Conservation (phyloP, 2,888 invertebrate species). For the Clusia tigrina region DNA sequence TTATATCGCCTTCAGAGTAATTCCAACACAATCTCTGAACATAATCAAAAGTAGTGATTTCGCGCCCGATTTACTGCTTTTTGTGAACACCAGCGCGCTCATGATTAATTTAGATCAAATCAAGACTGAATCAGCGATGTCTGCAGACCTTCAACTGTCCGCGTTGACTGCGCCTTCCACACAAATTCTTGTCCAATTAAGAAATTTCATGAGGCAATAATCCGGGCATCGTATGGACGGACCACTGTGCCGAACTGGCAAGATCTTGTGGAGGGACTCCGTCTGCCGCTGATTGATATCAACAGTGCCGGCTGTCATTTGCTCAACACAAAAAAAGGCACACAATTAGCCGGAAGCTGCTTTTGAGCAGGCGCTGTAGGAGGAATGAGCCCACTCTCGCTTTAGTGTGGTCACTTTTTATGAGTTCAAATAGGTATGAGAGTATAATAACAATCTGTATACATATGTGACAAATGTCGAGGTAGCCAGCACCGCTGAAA, state of each 20-base stretch:
- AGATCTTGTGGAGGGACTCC: constrained; percentile 44
- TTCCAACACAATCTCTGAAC: not conserved
- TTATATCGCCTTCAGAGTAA: too few relatives aligned
- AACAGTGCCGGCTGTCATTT: constrained; percentile 42
- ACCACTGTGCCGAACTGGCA: constrained; percentile 32
- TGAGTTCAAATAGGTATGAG: not conserved
- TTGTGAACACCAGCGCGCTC: constrained; percentile 40
- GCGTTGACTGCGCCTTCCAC: constrained; percentile 35
- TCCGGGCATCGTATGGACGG: not conserved
- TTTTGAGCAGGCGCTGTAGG: constrained; percentile 34
- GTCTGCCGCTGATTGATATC: constrained; percentile 52
- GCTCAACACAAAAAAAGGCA: constrained; percentile 16
- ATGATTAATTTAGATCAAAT: constrained; percentile 55
- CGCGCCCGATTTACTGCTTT: constrained; percentile 22
- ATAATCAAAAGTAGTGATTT: constrained; percentile 25
- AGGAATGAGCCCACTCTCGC: not conserved
- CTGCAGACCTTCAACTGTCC: not conserved
- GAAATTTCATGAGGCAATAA: constrained; percentile 47
- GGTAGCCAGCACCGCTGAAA: too few relatives aligned
- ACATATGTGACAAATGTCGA: too few relatives aligned
- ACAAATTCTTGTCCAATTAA: constrained; percentile 46
- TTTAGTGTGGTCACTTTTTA: constrained; percentile 31
- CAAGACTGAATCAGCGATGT: constrained; percentile 29
- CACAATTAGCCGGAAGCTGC: constrained; percentile 49
- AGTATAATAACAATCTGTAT: too few relatives aligned